A percentile compares a stretch with the other conserved stretches of the same genome.
Conservation (phyloP, 2,888 invertebrate genomes). For the Clanis bilineata region DNA sequence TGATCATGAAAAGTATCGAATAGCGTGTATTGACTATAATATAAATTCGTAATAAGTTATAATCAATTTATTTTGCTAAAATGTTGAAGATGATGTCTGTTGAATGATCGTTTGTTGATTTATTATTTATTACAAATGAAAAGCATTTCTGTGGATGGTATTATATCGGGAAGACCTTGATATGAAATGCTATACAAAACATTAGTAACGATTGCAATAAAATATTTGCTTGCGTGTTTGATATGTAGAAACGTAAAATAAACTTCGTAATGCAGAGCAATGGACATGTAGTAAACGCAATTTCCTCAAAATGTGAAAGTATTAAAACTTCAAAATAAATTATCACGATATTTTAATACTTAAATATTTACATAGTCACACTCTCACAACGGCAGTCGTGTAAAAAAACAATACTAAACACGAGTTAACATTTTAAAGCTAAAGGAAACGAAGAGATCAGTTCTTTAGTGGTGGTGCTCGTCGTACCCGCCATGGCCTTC, state of each 20-base stretch:
- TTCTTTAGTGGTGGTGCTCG: conserved; percentile 70
- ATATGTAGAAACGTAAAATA: not conserved
- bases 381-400: conserved; percentile 58
- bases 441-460: conserved; percentile 73
- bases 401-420: conserved; percentile 65
- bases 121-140: not conserved
- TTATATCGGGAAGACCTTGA: not conserved
- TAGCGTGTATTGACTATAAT: too few relatives aligned
- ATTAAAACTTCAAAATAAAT: conserved; percentile 26
- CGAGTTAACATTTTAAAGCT: conserved; percentile 77
- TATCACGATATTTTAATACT: conserved; percentile 74
- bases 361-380: conserved; percentile 39
- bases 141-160: not conserved
- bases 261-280: not conserved
- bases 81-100: not conserved
- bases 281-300: not conserved
- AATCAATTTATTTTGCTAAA: not conserved
- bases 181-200: not conserved
- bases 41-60: too few relatives aligned
- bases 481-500: conserved; percentile 45
- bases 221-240: not conserved
- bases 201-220: not conserved
- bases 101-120: not conserved
- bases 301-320: conserved; percentile 3
- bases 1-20: too few relatives aligned